Conservation (phyloP, 2,797 vertebrate species). For the Siniperca undulata region DNA sequence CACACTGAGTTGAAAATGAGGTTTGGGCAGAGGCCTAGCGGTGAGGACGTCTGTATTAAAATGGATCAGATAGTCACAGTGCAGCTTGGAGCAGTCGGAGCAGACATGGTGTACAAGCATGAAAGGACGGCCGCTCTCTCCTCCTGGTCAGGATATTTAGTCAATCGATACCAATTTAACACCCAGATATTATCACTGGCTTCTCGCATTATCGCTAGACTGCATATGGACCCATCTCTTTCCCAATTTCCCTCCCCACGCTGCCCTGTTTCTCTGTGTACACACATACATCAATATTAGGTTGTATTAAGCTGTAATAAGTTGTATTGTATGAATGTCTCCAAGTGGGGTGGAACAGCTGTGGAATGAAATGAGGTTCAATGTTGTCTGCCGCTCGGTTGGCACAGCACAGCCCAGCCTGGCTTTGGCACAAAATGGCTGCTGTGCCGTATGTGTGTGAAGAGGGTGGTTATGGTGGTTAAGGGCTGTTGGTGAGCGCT, state of each 20-base stretch:
- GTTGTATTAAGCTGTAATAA: slow-evolving; percentile 77
- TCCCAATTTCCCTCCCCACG: slow-evolving; percentile 61
- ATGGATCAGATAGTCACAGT: slow-evolving; percentile 81
- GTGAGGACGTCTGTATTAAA: slow-evolving; percentile 77
- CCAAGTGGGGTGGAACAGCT: slow-evolving; percentile 69
- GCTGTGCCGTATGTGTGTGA: slow-evolving; percentile 53
- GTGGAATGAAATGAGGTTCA: slow-evolving; percentile 70
- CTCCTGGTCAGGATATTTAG: slow-evolving; percentile 81
- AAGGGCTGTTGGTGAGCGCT: slow-evolving; percentile 40
- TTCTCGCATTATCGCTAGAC: slow-evolving; percentile 77
- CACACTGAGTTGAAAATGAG: slow-evolving; percentile 75
- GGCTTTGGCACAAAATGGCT: slow-evolving; percentile 77
- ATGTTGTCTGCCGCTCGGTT: slow-evolving; percentile 40
- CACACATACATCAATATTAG: slow-evolving; percentile 80
- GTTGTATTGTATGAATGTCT: slow-evolving; percentile 70
- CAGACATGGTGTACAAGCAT: slow-evolving; percentile 70
- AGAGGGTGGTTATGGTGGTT: slow-evolving; percentile 60
- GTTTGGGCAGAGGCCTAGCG: slow-evolving; percentile 67
- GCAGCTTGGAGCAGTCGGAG: slow-evolving; percentile 68
- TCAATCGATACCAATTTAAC: slow-evolving; percentile 84
- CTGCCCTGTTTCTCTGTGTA: slow-evolving; percentile 59
- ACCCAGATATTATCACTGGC: slow-evolving; percentile 79
- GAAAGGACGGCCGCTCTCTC: slow-evolving; percentile 73
- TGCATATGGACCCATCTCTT: slow-evolving; percentile 77
- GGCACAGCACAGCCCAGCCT: slow-evolving; percentile 34